Percentiles rank a stretch among this genome's conserved stretches.
Evolutionary conservation across 2,797 vertebrate species (phyloP).

Genomic region (Schizothorax lantsangensis): DNA sequence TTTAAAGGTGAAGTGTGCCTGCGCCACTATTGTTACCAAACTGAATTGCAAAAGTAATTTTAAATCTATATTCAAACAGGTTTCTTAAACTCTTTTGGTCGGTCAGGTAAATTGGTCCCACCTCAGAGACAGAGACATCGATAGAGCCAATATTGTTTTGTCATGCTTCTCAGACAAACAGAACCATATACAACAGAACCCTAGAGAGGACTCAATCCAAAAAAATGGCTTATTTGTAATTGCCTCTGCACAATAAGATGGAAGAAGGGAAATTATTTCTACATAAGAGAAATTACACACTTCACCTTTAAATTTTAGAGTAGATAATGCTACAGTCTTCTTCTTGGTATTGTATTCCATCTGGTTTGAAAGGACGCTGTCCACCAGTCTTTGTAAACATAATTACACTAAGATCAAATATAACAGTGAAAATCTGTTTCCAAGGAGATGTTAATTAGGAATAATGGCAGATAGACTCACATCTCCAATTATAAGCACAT

Average conservation of each 20-base stretch:
- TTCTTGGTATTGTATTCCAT: neutral
- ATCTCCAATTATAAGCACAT: conserved; percentile 55
- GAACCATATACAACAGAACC: neutral
- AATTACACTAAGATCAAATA: conserved; percentile 62
- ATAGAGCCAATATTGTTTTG: neutral
- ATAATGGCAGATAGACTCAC: conserved; percentile 38
- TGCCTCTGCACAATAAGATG: neutral
- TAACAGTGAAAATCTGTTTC: conserved; percentile 44
- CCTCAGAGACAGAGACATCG: neutral
- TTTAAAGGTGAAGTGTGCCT: conserved; percentile 15
- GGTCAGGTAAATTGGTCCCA: neutral
- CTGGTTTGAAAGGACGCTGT: conserved; percentile 41
- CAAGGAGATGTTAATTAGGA: conserved; percentile 56
- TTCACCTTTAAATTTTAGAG: neutral
- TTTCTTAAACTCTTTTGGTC: neutral
- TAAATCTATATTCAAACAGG: neutral
- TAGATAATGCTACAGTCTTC: neutral
- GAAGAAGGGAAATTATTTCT: neutral
- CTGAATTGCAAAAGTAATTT: neutral
- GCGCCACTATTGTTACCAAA: neutral
- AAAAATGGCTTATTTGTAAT: neutral
- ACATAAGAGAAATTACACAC: neutral
- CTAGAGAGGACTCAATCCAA: neutral
- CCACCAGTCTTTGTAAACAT: conserved; percentile 47
- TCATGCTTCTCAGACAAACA: neutral